Conservation (phyloP, 2,797 vertebrate species). For the Orestias chungarensis region DNA sequence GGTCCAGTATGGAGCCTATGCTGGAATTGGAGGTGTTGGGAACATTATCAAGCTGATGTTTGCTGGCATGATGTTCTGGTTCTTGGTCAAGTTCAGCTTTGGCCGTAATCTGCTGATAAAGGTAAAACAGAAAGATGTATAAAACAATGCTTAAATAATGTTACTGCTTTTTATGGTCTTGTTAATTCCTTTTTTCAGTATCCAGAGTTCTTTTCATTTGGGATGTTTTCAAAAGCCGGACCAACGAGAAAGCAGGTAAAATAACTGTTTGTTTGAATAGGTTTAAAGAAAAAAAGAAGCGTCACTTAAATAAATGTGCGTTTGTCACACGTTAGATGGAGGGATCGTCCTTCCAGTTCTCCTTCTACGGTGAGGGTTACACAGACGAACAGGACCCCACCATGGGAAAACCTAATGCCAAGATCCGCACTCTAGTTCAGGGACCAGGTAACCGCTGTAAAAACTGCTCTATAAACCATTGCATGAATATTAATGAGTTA, state of each 20-base stretch:
- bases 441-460: constrained; percentile 86
- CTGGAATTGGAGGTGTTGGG: constrained; percentile 83
- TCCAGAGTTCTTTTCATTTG: constrained; percentile 93
- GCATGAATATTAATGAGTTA: background rate
- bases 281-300: background rate
- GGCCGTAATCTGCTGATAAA: constrained; percentile 91
- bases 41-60: constrained; percentile 89
- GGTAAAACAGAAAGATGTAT: constrained; percentile 74
- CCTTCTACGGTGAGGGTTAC: constrained; percentile 92
- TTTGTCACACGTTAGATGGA: constrained; percentile 83
- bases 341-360: constrained; percentile 87
- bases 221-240: constrained; percentile 89
- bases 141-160: background rate
- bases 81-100: constrained; percentile 89
- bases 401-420: constrained; percentile 85
- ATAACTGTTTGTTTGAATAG: background rate
- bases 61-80: constrained; percentile 88
- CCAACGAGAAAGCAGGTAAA: constrained; percentile 93
- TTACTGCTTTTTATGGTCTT: background rate
- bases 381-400: constrained; percentile 80
- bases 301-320: background rate
- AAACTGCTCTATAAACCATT: background rate
- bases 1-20: constrained; percentile 92
- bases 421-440: constrained; percentile 91
- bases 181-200: constrained; percentile 72